Conservation (phyloP, 2,113 vertebrate species). For the Narcine bancroftii region DNA sequence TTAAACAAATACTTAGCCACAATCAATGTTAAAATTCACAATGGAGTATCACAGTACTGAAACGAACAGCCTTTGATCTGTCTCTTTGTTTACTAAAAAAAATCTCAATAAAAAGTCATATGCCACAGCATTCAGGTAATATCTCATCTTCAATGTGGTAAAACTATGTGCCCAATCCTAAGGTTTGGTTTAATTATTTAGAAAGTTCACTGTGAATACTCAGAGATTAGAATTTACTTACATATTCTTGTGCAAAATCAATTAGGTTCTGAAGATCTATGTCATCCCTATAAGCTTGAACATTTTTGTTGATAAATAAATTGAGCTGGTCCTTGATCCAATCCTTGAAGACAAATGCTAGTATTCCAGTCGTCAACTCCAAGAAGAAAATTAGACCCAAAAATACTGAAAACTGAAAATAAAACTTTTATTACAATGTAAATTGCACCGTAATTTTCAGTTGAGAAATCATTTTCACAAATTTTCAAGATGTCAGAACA, state of each 20-base stretch:
- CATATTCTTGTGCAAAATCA: conserved; percentile 86
- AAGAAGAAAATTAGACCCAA: conserved; percentile 85
- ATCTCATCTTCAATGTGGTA: not conserved
- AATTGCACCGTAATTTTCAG: not conserved
- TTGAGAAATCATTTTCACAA: not conserved
- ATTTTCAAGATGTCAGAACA: not conserved
- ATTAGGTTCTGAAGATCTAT: conserved; percentile 88
- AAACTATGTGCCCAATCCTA: not conserved
- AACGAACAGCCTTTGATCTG: not conserved
- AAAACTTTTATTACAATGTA: not conserved
- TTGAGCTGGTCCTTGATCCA: conserved; percentile 93
- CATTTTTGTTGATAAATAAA: conserved; percentile 85
- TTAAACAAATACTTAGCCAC: not conserved
- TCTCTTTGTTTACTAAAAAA: not conserved
- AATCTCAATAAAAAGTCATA: not conserved
- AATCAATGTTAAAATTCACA: not conserved
- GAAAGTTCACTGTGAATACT: not conserved
- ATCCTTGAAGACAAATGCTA: conserved; percentile 85
- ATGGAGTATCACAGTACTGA: not conserved
- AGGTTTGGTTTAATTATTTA: not conserved
- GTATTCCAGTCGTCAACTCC: conserved; percentile 78
- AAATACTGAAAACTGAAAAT: conserved; percentile 76
- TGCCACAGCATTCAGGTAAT: not conserved
- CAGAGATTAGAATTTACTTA: conserved; percentile 53
- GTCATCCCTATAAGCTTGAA: conserved; percentile 83